Base-by-base conservation (phyloP, 2,888 invertebrate genomes). In the Drosophila histrio region DNA sequence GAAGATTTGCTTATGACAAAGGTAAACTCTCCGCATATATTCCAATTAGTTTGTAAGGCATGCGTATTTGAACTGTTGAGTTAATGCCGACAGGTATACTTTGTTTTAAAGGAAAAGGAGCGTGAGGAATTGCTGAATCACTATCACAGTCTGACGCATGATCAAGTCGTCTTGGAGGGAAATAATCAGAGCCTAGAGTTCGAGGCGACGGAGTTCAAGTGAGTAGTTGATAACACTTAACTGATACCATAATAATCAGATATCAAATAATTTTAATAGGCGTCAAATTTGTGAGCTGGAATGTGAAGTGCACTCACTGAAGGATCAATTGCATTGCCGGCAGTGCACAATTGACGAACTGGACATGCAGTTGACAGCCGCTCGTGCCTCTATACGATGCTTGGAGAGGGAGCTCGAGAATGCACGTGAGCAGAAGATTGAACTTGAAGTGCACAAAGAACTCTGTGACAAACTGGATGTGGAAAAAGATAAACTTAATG, bases 111-210 rank as follows among this genome's bases (percentile, higher is more conserved):
- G 94, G 96, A 96, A 92, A 94, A 94, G 65, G 96, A 96, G 91
- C 93, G 96, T 60, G 94, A 94, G 62, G 96, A 96, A 89, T 94
- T 97, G 94, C 89, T 96, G 79, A 96, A 96, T 87, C 95, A 96
- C 78, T 96, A 95, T 91, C 94, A 95, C 68, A 95, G 94, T 88
- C 92, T 97, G 21, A 95, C 95, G 53, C 93, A 95, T 65, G 96
- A 96, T 91, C 96, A 96, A 2, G 95, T 95, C 50, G 93, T 94
- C 64, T 92, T 96, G 70, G 96, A 96, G 92, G 96, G 94, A 77
- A 96, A 94, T 72, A 96, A 96, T 91, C 95, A 96, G 87, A 95
- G 95, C 53, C 92, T 96, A 72, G 96, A 96, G 91, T 94, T 93
- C 75, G 96, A 96, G 92, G 95, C 95, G 2, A 94, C 94, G 5